Base-by-base conservation (phyloP, 2,113 vertebrate genomes). In the Chionomys nivalis region DNA sequence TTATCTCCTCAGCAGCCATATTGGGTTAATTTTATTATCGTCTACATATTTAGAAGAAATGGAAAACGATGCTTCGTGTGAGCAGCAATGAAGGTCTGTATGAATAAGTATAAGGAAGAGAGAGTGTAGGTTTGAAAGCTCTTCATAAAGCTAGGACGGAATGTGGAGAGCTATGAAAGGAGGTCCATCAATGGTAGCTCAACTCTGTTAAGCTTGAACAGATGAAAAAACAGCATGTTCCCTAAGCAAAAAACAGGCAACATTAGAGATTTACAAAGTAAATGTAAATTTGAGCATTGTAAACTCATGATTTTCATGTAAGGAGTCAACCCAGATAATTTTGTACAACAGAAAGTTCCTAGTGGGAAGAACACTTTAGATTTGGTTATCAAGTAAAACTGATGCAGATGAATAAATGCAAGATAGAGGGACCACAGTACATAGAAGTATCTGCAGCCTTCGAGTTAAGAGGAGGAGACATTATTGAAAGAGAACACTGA, bases 251-350 rank as follows among this genome's bases (percentile, higher is more conserved):
- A 96, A 89, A 52, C 39, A 65, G 47, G 17, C 58, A 13, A 39
- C 83, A 89, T 9, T 23, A 5, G 23, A 95, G 66, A 88, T 66
- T 96, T 90, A 96, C 39, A 83, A 61, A 78, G 39, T 77, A 87
- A 88, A 63, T 55, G 28, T 70, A 36, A 19, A 90, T 75, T 85
- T 70, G 14, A 16, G 8, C 28, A 72, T 73, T 28, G 55, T 52
- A 66, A 89, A 92, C 61, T 87, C 82, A 24, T 23, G 4, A 11
- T 79, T 52, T 55, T 76, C 28, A 42, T 3, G 70, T 31, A 89
- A 58, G 17, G 26, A 58, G 36, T 75, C n/a, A 89, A 95, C 24
- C 66, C n/a, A 87, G 14, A 49, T 88, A 9, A 87, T 68, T 47
- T 78, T 87, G 39, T 68, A 0, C 63, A 58, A 26, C 63, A 83